Base-by-base conservation (phyloP, 2,888 invertebrate species). In the Lacanobia wlatinum region DNA sequence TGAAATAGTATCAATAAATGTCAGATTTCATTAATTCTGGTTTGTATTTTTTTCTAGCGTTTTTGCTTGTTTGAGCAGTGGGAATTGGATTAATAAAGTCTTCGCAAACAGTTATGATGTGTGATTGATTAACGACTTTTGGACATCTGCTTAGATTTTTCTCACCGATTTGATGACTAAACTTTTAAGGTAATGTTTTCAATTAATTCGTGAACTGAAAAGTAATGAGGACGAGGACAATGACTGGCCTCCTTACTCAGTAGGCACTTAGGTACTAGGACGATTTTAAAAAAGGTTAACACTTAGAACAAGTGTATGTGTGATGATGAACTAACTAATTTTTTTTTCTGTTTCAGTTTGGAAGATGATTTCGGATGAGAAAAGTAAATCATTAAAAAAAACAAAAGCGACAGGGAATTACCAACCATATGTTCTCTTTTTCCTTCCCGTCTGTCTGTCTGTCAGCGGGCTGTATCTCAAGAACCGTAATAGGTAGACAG, bases 1-100 rank as follows among this genome's bases (percentile, higher is more conserved):
- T 73, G 67, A 86, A 76, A 80, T 78, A 83, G 73, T 78, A 78
- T 58, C 71, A 71, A 86, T 84, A 80, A 85, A 84, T 79, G 85
- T 81, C 87, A 78, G 72, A 73, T 78, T 79, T 75, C 62, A 86
- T 79, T 84, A 76, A 74, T 75, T 82, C 58, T 66, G 71, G 62
- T 78, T 78, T 63, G 59, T 65, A 56, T 66, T 74, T 81, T 72
- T 65, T 68, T 69, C 60, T 59, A 58, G 21, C 14, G 16, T 18
- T 43, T 63, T 71, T 53, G 46, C 38, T 21, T 69, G 58, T 77
- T 72, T 72, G 75, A 69, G 53, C 68, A 76, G 76, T 86, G 86
- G 78, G 84, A 80, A 85, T 83, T 46, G 48, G 59, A 60, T 79
- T 70, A 64, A 73, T 73, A 63, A 67, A 73, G 69, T 56, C 43